Percentiles rank a stretch among this genome's conserved stretches.
phyloP scores from a whole-genome alignment of 2,113 vertebrate species.

The Castor canadensis region DNA sequence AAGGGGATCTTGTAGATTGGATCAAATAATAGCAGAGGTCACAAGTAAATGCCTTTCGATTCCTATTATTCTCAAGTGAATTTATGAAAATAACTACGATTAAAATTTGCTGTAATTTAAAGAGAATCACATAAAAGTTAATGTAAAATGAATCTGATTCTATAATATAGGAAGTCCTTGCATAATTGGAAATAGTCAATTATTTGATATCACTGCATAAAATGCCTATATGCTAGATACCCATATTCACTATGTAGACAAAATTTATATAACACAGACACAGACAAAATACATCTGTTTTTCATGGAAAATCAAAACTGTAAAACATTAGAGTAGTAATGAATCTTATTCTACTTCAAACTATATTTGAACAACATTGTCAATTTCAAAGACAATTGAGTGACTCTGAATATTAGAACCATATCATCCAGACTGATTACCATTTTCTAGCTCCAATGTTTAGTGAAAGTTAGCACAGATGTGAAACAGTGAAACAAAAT shows the following conservation, averaged over 20 bases:
- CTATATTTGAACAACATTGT: not conserved
- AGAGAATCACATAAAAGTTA: not conserved
- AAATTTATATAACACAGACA: not conserved
- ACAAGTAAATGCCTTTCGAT: not conserved
- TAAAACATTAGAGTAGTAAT: not conserved
- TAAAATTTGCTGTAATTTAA: conserved; percentile 24
- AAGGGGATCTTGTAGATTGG: not conserved
- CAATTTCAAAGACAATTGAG: not conserved
- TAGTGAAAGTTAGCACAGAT: conserved; percentile 1
- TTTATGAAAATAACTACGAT: conserved; percentile 18
- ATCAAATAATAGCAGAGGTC: not conserved
- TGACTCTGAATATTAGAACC: not conserved
- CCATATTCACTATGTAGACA: not conserved
- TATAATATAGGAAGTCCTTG: not conserved
- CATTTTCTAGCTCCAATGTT: not conserved
- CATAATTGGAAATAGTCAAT: not conserved
- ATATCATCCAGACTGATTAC: not conserved
- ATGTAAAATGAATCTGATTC: not conserved
- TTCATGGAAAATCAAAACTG: not conserved
- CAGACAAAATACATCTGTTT: not conserved
- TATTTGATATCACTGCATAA: not conserved
- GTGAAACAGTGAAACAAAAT: conserved; percentile 4
- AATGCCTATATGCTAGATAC: not conserved
- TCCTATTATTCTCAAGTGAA: not conserved
- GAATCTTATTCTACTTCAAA: not conserved